A percentile compares a stretch with the other conserved stretches of the same genome.
Evolutionary conservation across 92 coral and sea anemone genomes (phyloP).

Genomic region (Anthopleura xanthogrammica): DNA sequence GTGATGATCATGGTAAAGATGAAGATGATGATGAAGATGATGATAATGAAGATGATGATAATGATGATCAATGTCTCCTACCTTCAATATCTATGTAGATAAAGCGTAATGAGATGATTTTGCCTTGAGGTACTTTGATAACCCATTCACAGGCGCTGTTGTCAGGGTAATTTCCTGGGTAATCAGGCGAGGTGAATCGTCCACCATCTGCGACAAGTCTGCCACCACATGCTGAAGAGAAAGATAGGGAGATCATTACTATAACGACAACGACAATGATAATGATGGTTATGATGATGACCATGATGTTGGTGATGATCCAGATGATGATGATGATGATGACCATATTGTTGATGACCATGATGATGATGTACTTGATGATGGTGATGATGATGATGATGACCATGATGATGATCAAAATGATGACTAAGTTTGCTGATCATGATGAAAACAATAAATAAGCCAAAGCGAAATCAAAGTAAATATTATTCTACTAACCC

Average conservation of each 20-base stretch:
- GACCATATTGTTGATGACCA: neutral
- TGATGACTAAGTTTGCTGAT: neutral
- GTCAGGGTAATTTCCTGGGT: slow-evolving; percentile 59
- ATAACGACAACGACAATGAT: neutral
- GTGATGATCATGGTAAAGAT: neutral
- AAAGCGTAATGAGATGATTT: slow-evolving; percentile 49
- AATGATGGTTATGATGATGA: neutral
- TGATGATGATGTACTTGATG: neutral
- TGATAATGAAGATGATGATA: neutral
- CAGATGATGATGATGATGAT: too few relatives aligned
- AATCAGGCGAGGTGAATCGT: slow-evolving; percentile 60
- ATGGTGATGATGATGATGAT: neutral
- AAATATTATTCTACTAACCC: slow-evolving; percentile 39
- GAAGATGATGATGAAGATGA: neutral
- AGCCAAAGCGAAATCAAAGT: too few relatives aligned
- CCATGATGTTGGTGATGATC: neutral
- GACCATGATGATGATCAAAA: neutral
- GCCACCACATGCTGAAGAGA: slow-evolving; percentile 64
- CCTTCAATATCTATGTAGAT: slow-evolving; percentile 67
- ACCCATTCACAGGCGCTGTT: slow-evolving; percentile 64
- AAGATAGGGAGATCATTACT: neutral
- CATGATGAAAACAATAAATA: neutral
- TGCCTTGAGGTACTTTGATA: slow-evolving; percentile 56
- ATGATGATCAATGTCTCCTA: neutral
- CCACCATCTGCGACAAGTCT: slow-evolving; percentile 53